Evolutionary conservation across 1,140 invertebrate genomes (phyloP).

Genomic region (Wasmannia auropunctata): DNA sequence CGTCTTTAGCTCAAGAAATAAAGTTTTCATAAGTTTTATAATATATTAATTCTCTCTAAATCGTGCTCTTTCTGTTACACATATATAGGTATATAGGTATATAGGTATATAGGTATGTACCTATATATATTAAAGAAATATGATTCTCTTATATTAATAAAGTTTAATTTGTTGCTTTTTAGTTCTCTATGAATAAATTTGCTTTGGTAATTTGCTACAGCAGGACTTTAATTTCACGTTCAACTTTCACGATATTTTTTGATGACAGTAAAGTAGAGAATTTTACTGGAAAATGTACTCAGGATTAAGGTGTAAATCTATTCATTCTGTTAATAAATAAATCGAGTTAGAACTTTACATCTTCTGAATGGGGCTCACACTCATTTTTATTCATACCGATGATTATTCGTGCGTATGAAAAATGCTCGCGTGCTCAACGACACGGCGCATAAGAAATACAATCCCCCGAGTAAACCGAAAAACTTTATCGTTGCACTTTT

Average conservation of each 20-base stretch:
- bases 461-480: slow-evolving; percentile 31
- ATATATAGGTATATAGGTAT: background rate
- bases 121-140: background rate
- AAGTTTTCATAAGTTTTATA: background rate
- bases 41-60: background rate
- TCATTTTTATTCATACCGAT: slow-evolving; percentile 42
- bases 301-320: background rate
- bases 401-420: slow-evolving; percentile 22
- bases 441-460: slow-evolving; percentile 1
- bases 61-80: background rate
- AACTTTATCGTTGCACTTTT: slow-evolving; percentile 42
- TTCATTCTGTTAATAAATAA: slow-evolving; percentile 6
- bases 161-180: background rate
- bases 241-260: background rate
- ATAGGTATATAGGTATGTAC: background rate
- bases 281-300: background rate
- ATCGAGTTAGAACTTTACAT: slow-evolving; percentile 22
- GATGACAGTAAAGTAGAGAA: background rate
- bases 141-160: background rate
- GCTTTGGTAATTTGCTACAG: background rate
- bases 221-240: background rate
- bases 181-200: slow-evolving; percentile 1
- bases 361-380: background rate
- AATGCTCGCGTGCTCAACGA: background rate
- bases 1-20: background rate